phyloP scores from a whole-genome alignment of 2,113 vertebrate genomes.

The Odontophorus gujanensis region DNA sequence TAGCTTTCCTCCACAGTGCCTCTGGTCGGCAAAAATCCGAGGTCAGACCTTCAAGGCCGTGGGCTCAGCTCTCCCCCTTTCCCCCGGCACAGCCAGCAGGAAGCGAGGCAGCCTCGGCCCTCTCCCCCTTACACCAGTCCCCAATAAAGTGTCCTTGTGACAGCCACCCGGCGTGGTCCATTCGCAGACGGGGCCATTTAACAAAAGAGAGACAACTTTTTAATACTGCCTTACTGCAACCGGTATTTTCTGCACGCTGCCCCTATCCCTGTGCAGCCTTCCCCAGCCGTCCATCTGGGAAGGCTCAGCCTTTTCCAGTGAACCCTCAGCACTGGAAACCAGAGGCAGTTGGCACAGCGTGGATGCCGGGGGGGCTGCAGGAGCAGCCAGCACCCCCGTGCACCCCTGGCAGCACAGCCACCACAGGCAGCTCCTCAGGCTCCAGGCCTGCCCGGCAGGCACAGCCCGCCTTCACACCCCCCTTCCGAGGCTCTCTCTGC shows the following conservation, averaged over 20 bases:
- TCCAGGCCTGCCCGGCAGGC: neutral
- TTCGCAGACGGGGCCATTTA: neutral
- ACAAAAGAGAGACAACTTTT: neutral
- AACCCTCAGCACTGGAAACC: neutral
- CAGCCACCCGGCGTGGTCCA: neutral
- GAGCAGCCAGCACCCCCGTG: neutral
- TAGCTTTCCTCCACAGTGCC: conserved; percentile 59
- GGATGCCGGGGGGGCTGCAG: rapidly evolving
- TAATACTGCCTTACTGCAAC: neutral
- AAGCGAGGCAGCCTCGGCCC: neutral
- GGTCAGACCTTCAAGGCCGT: neutral
- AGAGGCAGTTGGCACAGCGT: rapidly evolving
- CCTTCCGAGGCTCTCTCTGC: neutral
- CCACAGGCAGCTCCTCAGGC: neutral
- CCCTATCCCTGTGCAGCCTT: neutral
- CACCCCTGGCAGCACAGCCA: neutral
- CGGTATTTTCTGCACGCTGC: neutral
- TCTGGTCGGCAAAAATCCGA: neutral
- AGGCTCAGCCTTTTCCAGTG: neutral
- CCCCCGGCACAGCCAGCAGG: conserved; percentile 53
- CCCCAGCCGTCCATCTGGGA: neutral
- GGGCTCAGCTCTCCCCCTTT: neutral
- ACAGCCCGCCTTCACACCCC: neutral
- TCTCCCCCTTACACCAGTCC: neutral
- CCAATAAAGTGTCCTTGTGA: neutral